These are phyloP conservation scores for Troides oblongomaculatus DNA, from an alignment of 2,888 invertebrate species.

Conservation along the genomic window DNA sequence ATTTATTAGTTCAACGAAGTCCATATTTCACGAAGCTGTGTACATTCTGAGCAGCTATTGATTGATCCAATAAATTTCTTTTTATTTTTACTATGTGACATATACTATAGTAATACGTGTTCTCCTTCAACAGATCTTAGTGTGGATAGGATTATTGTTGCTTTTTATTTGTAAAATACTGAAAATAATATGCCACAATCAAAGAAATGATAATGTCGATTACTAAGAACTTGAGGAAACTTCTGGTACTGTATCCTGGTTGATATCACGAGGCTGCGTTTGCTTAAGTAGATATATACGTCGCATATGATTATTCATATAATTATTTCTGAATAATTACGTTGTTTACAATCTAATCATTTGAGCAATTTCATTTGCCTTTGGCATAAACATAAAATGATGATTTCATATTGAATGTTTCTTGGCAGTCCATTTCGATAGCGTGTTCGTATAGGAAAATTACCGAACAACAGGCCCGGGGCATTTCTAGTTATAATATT, in stretches of 20 bases:
- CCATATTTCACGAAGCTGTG: neutral
- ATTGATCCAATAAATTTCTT: neutral
- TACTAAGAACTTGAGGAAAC: neutral
- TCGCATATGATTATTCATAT: neutral
- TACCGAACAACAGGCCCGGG: neutral
- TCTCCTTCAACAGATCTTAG: too few relatives aligned
- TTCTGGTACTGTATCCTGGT: neutral
- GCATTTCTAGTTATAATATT: neutral
- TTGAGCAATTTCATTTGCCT: neutral
- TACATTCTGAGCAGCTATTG: neutral
- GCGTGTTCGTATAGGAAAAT: conserved; percentile 17
- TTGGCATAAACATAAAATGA: neutral
- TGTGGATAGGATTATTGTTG: too few relatives aligned
- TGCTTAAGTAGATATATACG: neutral
- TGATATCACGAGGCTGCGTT: neutral
- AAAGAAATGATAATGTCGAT: neutral
- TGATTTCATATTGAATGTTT: conserved; percentile 6
- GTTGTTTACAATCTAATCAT: conserved; percentile 12
- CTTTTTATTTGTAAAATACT: too few relatives aligned
- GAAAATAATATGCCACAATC: too few relatives aligned
- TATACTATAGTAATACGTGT: too few relatives aligned
- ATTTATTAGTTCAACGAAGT: neutral
- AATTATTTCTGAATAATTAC: neutral
- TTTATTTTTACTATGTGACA: too few relatives aligned
- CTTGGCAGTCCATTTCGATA: conserved; percentile 17